Conservation (phyloP, 2,113 vertebrate species). For the Dromaius novaehollandiae region DNA sequence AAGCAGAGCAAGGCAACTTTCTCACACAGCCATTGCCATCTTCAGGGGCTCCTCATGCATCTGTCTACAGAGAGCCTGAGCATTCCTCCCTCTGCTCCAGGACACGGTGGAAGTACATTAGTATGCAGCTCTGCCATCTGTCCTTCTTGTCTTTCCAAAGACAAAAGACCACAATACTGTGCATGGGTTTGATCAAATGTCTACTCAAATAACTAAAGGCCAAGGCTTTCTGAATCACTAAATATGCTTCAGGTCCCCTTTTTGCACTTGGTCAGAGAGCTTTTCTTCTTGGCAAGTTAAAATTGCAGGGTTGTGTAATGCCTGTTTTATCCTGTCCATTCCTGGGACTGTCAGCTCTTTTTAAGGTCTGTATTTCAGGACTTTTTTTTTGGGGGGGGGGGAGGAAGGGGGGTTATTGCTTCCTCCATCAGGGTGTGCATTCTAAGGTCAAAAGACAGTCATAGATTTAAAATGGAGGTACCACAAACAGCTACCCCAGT, state of each 20-base stretch:
- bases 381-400: not conserved
- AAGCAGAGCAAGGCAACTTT: not conserved
- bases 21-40: not conserved
- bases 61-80: not conserved
- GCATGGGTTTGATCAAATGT: not conserved
- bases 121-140: not conserved
- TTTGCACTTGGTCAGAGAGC: not conserved
- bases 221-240: conserved; percentile 2
- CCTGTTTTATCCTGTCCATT: conserved; percentile 9
- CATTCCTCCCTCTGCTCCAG: not conserved
- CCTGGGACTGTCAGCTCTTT: not conserved
- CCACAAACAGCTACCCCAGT: not conserved
- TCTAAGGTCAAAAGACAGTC: not conserved
- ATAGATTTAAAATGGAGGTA: conserved; percentile 23
- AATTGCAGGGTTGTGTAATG: not conserved
- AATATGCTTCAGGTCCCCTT: not conserved
- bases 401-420: not conserved
- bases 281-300: not conserved
- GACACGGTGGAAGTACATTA: not conserved
- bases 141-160: conserved; percentile 10
- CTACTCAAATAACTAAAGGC: not conserved
- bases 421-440: not conserved
- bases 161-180: not conserved
- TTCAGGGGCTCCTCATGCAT: not conserved
- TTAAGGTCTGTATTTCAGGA: not conserved